A percentile compares a stretch with the other conserved stretches of the same genome.
phyloP scores from a whole-genome alignment of 2,888 invertebrate genomes.

The Rhimphoctona megacephalus region DNA sequence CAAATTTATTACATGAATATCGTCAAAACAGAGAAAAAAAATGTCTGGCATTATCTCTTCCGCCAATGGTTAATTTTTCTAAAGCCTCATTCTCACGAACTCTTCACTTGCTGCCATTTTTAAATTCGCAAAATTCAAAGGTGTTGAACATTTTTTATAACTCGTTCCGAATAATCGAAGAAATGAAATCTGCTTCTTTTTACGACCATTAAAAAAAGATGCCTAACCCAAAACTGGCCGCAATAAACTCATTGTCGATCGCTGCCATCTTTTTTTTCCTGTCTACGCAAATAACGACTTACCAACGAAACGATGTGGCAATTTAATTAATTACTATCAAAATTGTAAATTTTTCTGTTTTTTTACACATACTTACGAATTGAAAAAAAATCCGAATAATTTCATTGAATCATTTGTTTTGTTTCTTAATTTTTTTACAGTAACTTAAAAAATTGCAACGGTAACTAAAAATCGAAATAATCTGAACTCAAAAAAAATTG shows the following conservation, averaged over 20 bases:
- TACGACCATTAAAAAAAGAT: constrained; percentile 1
- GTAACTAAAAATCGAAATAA: no score
- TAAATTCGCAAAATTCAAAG: background rate
- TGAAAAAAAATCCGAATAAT: no score
- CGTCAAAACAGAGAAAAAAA: background rate
- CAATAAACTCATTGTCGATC: background rate
- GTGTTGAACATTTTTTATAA: background rate
- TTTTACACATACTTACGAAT: no score
- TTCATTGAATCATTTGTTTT: no score
- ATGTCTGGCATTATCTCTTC: background rate
- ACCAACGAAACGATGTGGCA: background rate
- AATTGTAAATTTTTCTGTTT: no score
- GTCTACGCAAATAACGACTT: background rate
- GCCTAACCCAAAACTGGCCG: background rate
- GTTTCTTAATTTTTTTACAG: no score
- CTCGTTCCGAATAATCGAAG: background rate
- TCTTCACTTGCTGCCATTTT: background rate
- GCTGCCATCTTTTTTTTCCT: background rate
- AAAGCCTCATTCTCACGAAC: background rate
- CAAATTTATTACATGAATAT: background rate
- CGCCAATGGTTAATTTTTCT: background rate
- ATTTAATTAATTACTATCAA: background rate
- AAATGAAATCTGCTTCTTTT: background rate
- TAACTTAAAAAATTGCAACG: no score
- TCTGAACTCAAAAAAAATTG: no score